Conservation (phyloP, 2,888 invertebrate species). For the Drymonia ruficornis region DNA sequence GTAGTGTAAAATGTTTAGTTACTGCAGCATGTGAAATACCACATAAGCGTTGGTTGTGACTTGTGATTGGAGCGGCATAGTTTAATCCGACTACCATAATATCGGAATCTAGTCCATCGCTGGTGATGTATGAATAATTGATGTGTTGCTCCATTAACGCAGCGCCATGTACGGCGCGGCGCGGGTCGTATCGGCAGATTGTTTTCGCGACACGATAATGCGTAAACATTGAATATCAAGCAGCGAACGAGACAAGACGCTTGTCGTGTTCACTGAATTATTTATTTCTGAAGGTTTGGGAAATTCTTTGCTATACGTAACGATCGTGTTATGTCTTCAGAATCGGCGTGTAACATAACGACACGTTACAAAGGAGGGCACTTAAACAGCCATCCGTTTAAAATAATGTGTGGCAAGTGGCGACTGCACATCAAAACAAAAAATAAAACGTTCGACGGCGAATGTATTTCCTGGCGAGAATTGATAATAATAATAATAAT, state of each 20-base stretch:
- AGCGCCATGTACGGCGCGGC: conserved; percentile 22
- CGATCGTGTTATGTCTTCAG: neutral
- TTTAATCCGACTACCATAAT: conserved; percentile 11
- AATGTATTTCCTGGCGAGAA: no score
- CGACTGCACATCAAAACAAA: no score
- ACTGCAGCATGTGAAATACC: no score
- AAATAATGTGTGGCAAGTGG: no score
- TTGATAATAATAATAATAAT: no score
- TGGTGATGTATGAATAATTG: conserved; percentile 34
- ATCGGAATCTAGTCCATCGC: conserved; percentile 26
- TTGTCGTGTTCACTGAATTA: conserved; percentile 27
- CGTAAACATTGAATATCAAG: conserved; percentile 36
- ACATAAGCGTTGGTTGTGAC: no score
- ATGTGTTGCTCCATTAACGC: conserved; percentile 33
- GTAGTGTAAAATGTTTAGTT: no score
- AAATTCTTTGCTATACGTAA: neutral
- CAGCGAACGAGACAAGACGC: conserved; percentile 7
- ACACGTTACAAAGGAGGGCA: neutral
- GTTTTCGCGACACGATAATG: conserved; percentile 18
- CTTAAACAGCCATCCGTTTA: neutral
- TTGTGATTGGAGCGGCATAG: neutral
- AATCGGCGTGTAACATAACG: neutral
- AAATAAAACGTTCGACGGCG: no score
- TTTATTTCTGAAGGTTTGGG: conserved; percentile 18
- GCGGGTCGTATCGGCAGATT: conserved; percentile 27